phyloP scores from a whole-genome alignment of 2,888 invertebrate species.

The Philaethria dido region DNA sequence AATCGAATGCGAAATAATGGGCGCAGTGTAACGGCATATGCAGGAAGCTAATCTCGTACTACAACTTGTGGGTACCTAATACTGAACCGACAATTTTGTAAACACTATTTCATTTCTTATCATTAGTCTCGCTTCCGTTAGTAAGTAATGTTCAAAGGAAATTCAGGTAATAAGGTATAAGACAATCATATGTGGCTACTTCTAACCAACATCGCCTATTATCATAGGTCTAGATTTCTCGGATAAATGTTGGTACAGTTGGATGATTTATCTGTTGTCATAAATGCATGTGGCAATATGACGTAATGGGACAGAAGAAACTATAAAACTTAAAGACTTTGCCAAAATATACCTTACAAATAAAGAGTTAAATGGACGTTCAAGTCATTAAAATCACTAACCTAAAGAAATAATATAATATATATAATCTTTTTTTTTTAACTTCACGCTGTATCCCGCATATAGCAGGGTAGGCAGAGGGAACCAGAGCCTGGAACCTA shows the following conservation, averaged over 20 bases:
- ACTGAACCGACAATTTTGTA: constrained; percentile 62
- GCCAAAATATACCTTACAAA: too few relatives aligned
- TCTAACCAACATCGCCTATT: not conserved
- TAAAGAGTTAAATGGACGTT: too few relatives aligned
- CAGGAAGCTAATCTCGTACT: constrained; percentile 53
- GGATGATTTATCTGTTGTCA: too few relatives aligned
- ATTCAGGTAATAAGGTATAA: not conserved
- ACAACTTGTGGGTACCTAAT: constrained; percentile 58
- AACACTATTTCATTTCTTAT: constrained; percentile 56
- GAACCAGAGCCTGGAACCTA: too few relatives aligned
- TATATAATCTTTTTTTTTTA: too few relatives aligned
- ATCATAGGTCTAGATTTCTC: not conserved
- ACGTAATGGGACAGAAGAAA: too few relatives aligned
- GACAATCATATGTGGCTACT: not conserved
- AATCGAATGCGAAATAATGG: constrained; percentile 59
- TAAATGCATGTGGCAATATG: too few relatives aligned
- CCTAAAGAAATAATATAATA: too few relatives aligned
- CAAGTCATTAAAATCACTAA: too few relatives aligned
- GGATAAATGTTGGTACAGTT: not conserved
- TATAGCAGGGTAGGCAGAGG: too few relatives aligned
- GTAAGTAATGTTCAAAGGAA: constrained; percentile 31
- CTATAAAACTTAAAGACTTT: too few relatives aligned
- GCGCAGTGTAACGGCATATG: constrained; percentile 47
- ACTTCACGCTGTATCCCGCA: too few relatives aligned
- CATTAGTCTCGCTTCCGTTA: constrained; percentile 58